Percentiles rank a stretch among this genome's conserved stretches.
Evolutionary conservation across 2,113 vertebrate species (phyloP).

Genomic region (Capra hircus): DNA sequence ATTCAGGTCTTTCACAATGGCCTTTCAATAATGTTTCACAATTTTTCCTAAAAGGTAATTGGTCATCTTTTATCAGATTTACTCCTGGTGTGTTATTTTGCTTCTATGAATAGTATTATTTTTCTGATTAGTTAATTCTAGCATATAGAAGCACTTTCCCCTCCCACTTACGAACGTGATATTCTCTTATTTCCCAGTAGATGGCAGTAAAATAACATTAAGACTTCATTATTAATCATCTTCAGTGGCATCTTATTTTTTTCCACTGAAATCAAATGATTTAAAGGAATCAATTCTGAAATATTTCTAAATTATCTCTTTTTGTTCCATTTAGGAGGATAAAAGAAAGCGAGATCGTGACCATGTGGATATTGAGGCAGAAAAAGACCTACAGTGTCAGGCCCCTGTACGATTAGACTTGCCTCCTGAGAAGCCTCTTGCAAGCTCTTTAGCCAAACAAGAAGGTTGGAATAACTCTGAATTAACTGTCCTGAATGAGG

Average conservation of each 20-base stretch:
- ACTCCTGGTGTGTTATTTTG: background rate
- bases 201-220: slow-evolving; percentile 73
- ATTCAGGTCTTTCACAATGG: background rate
- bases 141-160: background rate
- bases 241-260: background rate
- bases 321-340: slow-evolving; percentile 83
- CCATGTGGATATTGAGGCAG: slow-evolving; percentile 83
- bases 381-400: slow-evolving; percentile 87
- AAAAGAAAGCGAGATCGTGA: slow-evolving; percentile 93
- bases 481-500: background rate
- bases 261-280: background rate
- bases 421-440: slow-evolving; percentile 84
- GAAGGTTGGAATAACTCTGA: slow-evolving; percentile 83
- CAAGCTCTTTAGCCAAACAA: slow-evolving; percentile 86
- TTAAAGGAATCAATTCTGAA: background rate
- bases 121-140: slow-evolving; percentile 11
- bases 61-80: background rate
- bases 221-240: background rate
- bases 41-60: background rate
- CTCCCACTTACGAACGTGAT: background rate
- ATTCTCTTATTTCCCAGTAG: slow-evolving; percentile 74
- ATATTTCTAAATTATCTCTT: background rate
- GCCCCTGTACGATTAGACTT: slow-evolving; percentile 87
- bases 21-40: background rate
- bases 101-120: background rate